phyloP scores from a whole-genome alignment of 2,797 vertebrate genomes.

The Naso thynnoides region DNA sequence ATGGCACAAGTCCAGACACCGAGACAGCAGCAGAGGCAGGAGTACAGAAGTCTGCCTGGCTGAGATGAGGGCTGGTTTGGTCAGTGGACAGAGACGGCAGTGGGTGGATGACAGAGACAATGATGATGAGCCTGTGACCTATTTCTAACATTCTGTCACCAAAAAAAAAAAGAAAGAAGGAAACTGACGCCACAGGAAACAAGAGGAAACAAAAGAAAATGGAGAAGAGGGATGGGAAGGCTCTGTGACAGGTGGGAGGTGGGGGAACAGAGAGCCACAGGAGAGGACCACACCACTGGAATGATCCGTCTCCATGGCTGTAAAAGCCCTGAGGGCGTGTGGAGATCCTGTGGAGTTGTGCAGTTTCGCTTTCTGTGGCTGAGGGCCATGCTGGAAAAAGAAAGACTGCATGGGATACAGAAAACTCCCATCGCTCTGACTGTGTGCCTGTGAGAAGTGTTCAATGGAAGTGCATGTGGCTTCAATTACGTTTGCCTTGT shows the following conservation, averaged over 20 bases:
- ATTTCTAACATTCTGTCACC: conserved; percentile 61
- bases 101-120: conserved; percentile 28
- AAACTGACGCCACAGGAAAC: conserved; percentile 39
- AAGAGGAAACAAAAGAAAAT: conserved; percentile 4
- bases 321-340: conserved; percentile 35
- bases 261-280: conserved; percentile 23
- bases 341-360: conserved; percentile 39
- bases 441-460: conserved; percentile 42
- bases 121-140: conserved; percentile 61
- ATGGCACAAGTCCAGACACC: conserved; percentile 6
- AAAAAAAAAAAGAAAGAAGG: conserved; percentile 4
- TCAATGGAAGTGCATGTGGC: conserved; percentile 13
- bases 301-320: conserved; percentile 34
- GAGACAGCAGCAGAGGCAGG: conserved; percentile 3
- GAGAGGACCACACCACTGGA: conserved; percentile 38
- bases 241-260: conserved; percentile 51
- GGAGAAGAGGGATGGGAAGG: conserved; percentile 32
- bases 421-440: conserved; percentile 26
- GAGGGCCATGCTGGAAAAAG: conserved; percentile 48
- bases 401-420: conserved; percentile 45
- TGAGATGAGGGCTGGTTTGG: conserved; percentile 17
- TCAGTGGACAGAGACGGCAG: conserved; percentile 25
- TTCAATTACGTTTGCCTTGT: conserved; percentile 47
- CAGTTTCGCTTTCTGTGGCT: conserved; percentile 40
- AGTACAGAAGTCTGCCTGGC: conserved; percentile 1